These are phyloP conservation scores for Corythaeola cristata DNA, from an alignment of 2,113 vertebrate genomes.

Conservation along the genomic window DNA sequence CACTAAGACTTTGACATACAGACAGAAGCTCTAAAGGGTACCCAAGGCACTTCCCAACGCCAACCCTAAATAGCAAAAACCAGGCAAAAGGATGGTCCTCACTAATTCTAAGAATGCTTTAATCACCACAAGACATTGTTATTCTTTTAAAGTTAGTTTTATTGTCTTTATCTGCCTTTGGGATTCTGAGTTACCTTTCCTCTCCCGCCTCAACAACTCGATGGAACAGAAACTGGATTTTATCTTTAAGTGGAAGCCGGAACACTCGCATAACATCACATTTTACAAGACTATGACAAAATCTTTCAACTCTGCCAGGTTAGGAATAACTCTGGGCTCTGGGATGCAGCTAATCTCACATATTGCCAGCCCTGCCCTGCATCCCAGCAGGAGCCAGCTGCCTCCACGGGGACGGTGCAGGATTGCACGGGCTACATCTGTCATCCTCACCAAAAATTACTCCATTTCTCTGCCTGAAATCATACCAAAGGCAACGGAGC, in stretches of 20 bases:
- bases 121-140: neutral
- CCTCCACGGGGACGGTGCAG: rapidly evolving
- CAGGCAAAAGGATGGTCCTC: neutral
- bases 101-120: neutral
- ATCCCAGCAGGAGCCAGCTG: neutral
- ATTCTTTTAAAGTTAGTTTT: neutral
- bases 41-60: neutral
- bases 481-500: neutral
- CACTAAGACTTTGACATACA: neutral
- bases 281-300: neutral
- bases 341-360: neutral
- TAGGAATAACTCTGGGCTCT: neutral
- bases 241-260: neutral
- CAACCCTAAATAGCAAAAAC: neutral
- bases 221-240: neutral
- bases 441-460: neutral
- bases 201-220: neutral
- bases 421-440: neutral
- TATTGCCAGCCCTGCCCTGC: neutral
- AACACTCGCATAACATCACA: neutral
- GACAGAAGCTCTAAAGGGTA: neutral
- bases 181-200: neutral
- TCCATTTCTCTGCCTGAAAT: neutral
- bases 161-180: neutral
- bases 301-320: neutral